phyloP scores from a whole-genome alignment of 1,140 invertebrate genomes.

The Adoxophyes honmai region DNA sequence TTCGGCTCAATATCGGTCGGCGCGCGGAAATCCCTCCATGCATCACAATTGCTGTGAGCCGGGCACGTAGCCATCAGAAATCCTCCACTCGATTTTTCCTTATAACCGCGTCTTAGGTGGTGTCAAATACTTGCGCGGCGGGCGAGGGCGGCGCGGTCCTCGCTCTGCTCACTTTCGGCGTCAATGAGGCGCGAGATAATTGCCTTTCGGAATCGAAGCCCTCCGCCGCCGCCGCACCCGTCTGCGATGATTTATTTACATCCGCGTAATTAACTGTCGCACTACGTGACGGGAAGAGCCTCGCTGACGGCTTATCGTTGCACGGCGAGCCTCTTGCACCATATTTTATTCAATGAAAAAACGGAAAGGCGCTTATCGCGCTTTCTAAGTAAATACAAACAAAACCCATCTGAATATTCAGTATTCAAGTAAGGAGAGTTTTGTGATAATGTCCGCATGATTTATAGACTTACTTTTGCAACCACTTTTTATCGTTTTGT shows the following conservation, averaged over 20 bases:
- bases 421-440: slow-evolving; percentile 40
- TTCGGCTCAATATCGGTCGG: slow-evolving; percentile 38
- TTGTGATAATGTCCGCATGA: slow-evolving; percentile 58
- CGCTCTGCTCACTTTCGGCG: slow-evolving; percentile 61
- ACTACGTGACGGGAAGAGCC: slow-evolving; percentile 71
- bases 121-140: slow-evolving; percentile 49
- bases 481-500: slow-evolving; percentile 24
- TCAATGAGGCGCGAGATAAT: slow-evolving; percentile 71
- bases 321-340: slow-evolving; percentile 45
- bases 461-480: slow-evolving; percentile 50
- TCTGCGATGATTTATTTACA: slow-evolving; percentile 76
- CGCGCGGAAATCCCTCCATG: slow-evolving; percentile 50
- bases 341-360: slow-evolving; percentile 66
- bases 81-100: slow-evolving; percentile 55
- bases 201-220: slow-evolving; percentile 67
- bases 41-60: slow-evolving; percentile 49
- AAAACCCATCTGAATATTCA: slow-evolving; percentile 63
- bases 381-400: slow-evolving; percentile 65
- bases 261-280: slow-evolving; percentile 75
- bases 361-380: slow-evolving; percentile 56
- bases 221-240: slow-evolving; percentile 49
- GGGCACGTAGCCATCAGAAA: slow-evolving; percentile 45
- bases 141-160: slow-evolving; percentile 27
- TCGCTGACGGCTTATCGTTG: slow-evolving; percentile 63
- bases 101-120: slow-evolving; percentile 44